Conservation (phyloP, 2,888 invertebrate species). For the Augiades crinisus region DNA sequence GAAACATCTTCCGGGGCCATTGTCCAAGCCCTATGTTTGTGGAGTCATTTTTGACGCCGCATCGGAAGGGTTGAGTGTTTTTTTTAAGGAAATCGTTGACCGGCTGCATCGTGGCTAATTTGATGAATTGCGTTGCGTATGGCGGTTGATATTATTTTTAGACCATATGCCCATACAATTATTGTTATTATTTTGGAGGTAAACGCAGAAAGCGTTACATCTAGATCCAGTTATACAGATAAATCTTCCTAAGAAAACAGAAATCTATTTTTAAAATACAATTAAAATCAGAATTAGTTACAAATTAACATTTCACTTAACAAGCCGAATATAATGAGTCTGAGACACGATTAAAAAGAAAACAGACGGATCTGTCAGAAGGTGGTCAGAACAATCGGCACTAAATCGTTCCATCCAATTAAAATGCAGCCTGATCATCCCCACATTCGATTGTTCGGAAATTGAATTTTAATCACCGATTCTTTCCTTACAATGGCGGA, state of each 20-base stretch:
- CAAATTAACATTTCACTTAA: neutral
- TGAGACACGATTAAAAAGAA: constrained; percentile 21
- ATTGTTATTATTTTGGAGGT: too few species aligned
- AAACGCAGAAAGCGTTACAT: too few species aligned
- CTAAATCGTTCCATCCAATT: constrained; percentile 60
- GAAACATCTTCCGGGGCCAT: constrained; percentile 55
- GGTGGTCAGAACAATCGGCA: constrained; percentile 25
- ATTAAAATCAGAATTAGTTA: too few species aligned
- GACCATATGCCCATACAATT: constrained; percentile 1
- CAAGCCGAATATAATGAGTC: too few species aligned
- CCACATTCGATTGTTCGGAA: constrained; percentile 77
- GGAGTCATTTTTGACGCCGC: constrained; percentile 38
- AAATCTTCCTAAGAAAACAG: too few species aligned
- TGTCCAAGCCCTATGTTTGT: constrained; percentile 54
- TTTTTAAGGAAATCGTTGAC: constrained; percentile 44
- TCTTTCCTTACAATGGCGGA: constrained; percentile 71
- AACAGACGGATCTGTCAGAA: constrained; percentile 21
- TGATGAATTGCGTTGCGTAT: constrained; percentile 66
- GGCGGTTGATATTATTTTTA: constrained; percentile 36
- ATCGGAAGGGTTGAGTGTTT: constrained; percentile 56
- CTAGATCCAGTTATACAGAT: too few species aligned
- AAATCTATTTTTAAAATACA: neutral
- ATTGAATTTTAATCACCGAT: constrained; percentile 81
- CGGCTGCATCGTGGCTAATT: constrained; percentile 63
- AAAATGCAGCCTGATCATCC: constrained; percentile 73